These are phyloP conservation scores for Alsophila aescularia DNA, from an alignment of 2,888 invertebrate species.

Conservation along the genomic window DNA sequence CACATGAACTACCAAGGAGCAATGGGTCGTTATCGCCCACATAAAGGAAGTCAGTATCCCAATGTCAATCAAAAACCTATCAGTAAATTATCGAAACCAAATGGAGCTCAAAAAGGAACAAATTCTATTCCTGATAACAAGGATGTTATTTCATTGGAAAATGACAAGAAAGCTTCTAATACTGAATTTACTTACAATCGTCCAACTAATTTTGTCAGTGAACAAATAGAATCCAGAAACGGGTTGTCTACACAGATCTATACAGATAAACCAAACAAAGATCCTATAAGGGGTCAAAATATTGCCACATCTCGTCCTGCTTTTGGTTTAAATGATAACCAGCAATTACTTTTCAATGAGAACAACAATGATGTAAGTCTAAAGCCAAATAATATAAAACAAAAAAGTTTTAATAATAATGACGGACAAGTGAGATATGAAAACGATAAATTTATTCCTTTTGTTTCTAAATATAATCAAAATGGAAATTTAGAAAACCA, in stretches of 20 bases:
- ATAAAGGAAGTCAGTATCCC: not conserved
- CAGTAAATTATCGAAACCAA: not conserved
- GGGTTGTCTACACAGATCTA: not conserved
- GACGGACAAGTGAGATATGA: not conserved
- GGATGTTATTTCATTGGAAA: not conserved
- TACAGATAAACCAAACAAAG: not conserved
- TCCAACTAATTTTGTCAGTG: not conserved
- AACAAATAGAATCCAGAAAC: not conserved
- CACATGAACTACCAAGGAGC: conserved; percentile 55
- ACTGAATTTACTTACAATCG: too few species aligned
- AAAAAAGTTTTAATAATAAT: not conserved
- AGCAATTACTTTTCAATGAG: not conserved
- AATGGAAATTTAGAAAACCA: not conserved
- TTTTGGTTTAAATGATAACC: not conserved
- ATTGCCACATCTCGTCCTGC: not conserved
- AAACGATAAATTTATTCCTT: not conserved
- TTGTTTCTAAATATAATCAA: not conserved
- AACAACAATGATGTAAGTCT: not conserved
- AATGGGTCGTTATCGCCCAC: conserved; percentile 20
- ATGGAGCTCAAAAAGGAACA: not conserved
- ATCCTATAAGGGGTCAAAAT: not conserved
- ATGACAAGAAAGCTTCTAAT: not conserved
- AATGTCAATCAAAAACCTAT: not conserved
- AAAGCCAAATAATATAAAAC: not conserved
- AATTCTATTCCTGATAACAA: not conserved